Evolutionary conservation across 1,140 invertebrate genomes (phyloP).

Genomic region (Drosophila erecta): DNA sequence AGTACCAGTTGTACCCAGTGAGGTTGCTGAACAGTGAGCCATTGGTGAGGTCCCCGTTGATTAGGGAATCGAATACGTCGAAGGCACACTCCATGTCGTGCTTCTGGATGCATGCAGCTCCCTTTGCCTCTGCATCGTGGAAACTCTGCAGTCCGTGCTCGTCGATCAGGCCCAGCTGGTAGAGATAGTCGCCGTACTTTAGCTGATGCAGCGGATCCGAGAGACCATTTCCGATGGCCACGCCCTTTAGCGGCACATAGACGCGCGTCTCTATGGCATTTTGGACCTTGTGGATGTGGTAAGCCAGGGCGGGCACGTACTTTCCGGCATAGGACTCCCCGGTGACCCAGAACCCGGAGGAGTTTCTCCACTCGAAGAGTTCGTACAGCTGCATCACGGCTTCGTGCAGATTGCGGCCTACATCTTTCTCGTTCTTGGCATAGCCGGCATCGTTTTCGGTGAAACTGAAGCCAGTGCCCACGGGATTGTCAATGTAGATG

Average conservation of each 20-base stretch:
- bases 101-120: slow-evolving; percentile 86
- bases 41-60: slow-evolving; percentile 89
- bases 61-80: slow-evolving; percentile 89
- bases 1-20: slow-evolving; percentile 92
- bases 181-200: slow-evolving; percentile 92
- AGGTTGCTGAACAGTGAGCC: slow-evolving; percentile 90
- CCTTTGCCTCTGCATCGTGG: slow-evolving; percentile 86
- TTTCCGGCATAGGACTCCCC: slow-evolving; percentile 96
- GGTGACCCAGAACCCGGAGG: slow-evolving; percentile 90
- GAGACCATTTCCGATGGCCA: slow-evolving; percentile 94
- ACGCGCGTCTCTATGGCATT: slow-evolving; percentile 85
- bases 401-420: slow-evolving; percentile 88
- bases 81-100: slow-evolving; percentile 88
- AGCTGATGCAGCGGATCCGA: slow-evolving; percentile 93
- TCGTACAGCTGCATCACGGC: slow-evolving; percentile 90
- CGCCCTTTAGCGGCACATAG: slow-evolving; percentile 87
- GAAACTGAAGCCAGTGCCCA: slow-evolving; percentile 92
- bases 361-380: slow-evolving; percentile 88
- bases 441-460: slow-evolving; percentile 88
- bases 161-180: slow-evolving; percentile 92
- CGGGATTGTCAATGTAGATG: slow-evolving; percentile 95
- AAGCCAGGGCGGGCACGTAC: slow-evolving; percentile 92
- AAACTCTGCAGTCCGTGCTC: slow-evolving; percentile 87
- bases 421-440: slow-evolving; percentile 88
- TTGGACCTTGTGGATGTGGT: slow-evolving; percentile 89